phyloP scores from a whole-genome alignment of 2,113 vertebrate genomes.

The Barnardius zonarius region DNA sequence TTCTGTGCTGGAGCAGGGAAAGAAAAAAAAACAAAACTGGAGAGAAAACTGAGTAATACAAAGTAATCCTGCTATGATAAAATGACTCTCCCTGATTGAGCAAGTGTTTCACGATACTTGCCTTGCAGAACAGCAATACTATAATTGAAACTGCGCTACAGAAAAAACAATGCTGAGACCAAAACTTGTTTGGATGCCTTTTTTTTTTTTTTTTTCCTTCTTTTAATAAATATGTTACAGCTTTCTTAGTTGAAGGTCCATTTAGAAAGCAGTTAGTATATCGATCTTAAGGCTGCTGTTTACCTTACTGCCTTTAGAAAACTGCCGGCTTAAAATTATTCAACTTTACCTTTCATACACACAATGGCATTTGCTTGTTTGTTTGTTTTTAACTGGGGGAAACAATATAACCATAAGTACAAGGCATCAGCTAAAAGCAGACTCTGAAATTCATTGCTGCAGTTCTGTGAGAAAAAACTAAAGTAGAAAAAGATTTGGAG shows the following conservation, averaged over 20 bases:
- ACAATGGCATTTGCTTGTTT: not conserved
- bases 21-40: not conserved
- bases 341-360: not conserved
- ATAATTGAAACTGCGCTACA: not conserved
- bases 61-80: not conserved
- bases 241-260: not conserved
- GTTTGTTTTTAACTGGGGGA: not conserved
- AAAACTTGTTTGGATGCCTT: not conserved
- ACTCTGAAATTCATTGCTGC: not conserved
- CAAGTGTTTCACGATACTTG: not conserved
- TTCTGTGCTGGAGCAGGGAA: not conserved
- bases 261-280: not conserved
- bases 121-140: not conserved
- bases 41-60: not conserved
- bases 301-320: not conserved
- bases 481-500: not conserved
- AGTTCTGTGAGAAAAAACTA: not conserved
- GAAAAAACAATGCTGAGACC: not conserved
- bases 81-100: not conserved
- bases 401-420: not conserved
- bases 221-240: not conserved
- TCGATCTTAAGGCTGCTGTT: not conserved
- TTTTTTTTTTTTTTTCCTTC: not conserved
- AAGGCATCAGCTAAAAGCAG: not conserved
- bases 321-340: not conserved